Evolutionary conservation across 2,797 vertebrate genomes (phyloP).

Genomic region (Cyprinella venusta): DNA sequence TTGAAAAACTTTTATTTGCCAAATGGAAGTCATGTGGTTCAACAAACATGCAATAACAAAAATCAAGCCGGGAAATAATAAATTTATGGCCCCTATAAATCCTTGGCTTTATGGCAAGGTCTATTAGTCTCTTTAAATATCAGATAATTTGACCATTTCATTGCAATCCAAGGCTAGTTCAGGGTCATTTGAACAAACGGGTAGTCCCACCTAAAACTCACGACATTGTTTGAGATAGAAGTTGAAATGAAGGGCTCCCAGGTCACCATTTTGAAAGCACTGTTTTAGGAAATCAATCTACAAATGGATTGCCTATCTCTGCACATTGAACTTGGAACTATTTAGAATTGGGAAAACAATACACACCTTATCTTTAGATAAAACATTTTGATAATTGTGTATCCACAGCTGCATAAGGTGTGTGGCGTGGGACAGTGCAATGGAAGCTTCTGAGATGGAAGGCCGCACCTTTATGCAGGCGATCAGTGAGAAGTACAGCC

Average conservation of each 20-base stretch:
- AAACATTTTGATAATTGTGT: not conserved
- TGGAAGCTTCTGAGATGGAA: slow-evolving; percentile 81
- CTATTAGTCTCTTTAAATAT: not conserved
- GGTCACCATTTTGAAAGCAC: not conserved
- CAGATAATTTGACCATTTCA: not conserved
- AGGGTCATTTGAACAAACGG: not conserved
- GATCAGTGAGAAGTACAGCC: slow-evolving; percentile 97
- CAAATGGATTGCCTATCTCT: not conserved
- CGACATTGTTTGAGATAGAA: not conserved
- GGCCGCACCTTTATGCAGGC: slow-evolving; percentile 97
- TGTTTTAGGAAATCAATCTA: not conserved
- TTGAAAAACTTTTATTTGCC: too few relatives aligned
- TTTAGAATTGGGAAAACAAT: not conserved
- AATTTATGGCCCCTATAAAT: not conserved
- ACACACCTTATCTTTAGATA: not conserved
- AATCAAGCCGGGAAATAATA: not conserved
- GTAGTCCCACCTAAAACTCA: not conserved
- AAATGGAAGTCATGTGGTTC: not conserved
- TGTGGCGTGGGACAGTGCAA: slow-evolving; percentile 69
- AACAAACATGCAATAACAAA: not conserved
- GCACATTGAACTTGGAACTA: not conserved
- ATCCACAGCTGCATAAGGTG: slow-evolving; percentile 35
- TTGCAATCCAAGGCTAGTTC: not conserved
- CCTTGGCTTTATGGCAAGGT: not conserved
- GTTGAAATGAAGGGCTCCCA: not conserved